A percentile compares a stretch with the other conserved stretches of the same genome.
phyloP scores from a whole-genome alignment of 2,797 vertebrate genomes.

The Nannoperca obscura region DNA sequence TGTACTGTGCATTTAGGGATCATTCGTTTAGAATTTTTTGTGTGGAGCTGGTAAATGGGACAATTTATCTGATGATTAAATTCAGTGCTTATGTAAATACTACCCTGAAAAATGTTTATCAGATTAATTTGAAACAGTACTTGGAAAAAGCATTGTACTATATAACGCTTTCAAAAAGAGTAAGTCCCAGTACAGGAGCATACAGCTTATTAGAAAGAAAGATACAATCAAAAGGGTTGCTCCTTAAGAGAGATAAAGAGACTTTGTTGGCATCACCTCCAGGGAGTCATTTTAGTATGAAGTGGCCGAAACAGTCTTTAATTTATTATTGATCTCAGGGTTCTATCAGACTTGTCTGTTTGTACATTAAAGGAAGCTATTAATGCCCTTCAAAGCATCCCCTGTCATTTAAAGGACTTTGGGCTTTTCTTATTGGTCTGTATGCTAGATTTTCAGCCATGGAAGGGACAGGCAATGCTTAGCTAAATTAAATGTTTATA shows the following conservation, averaged over 20 bases:
- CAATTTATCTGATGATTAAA: background rate
- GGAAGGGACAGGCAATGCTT: slow-evolving; percentile 15
- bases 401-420: slow-evolving; percentile 62
- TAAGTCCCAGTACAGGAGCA: background rate
- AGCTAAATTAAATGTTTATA: slow-evolving; percentile 56
- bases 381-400: slow-evolving; percentile 67
- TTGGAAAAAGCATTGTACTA: background rate
- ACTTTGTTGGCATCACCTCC: slow-evolving; percentile 57
- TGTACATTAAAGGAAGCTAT: slow-evolving; percentile 64
- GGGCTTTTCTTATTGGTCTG: slow-evolving; percentile 49
- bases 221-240: slow-evolving; percentile 40
- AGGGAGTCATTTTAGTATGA: slow-evolving; percentile 65
- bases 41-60: background rate
- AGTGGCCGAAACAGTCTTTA: slow-evolving; percentile 67
- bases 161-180: background rate
- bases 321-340: slow-evolving; percentile 80
- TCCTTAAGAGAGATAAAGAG: slow-evolving; percentile 64
- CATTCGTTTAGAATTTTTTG: background rate
- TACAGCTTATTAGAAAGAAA: slow-evolving; percentile 13
- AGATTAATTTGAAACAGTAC: background rate
- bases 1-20: background rate
- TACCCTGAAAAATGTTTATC: background rate
- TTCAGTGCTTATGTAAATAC: background rate
- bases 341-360: slow-evolving; percentile 61
- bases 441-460: slow-evolving; percentile 35